Percentiles rank a stretch among this genome's conserved stretches.
These are phyloP conservation scores for Polyommatus icarus DNA, from an alignment of 2,888 invertebrate species.

Conservation along the genomic window DNA sequence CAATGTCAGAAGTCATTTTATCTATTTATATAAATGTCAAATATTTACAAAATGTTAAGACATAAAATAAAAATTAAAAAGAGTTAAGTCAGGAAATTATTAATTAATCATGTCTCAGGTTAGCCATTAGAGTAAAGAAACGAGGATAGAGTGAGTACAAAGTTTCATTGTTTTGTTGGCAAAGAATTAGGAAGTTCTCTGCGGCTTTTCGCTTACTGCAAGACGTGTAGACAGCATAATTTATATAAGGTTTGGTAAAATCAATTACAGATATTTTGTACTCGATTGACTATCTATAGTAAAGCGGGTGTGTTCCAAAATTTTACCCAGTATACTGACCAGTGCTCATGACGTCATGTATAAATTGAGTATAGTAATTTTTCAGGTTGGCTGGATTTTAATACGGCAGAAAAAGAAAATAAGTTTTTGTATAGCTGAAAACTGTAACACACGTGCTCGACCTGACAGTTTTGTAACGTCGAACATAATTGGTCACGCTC, in stretches of 20 bases:
- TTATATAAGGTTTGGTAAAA: not conserved
- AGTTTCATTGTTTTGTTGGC: not conserved
- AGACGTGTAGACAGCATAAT: not conserved
- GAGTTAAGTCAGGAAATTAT: not conserved
- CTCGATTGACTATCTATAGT: not conserved
- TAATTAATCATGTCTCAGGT: not conserved
- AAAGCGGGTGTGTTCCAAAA: too few species aligned
- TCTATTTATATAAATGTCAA: not conserved
- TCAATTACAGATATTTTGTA: not conserved
- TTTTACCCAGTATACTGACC: too few species aligned
- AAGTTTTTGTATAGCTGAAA: too few species aligned
- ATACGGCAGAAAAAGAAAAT: too few species aligned
- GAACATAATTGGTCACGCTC: too few species aligned
- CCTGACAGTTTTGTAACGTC: too few species aligned
- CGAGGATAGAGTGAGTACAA: not conserved
- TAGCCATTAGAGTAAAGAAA: not conserved
- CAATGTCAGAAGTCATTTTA: not conserved
- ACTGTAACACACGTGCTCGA: too few species aligned
- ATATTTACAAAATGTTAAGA: not conserved
- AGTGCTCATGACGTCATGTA: too few species aligned
- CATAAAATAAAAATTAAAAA: not conserved
- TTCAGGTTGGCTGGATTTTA: too few species aligned
- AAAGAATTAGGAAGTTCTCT: not conserved
- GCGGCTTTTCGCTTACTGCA: not conserved
- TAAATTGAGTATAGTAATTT: too few species aligned